Evolutionary conservation across 2,888 invertebrate species (phyloP), one percentile per base, ranked within the genome.

Genomic region (Anthoptus insignis): DNA sequence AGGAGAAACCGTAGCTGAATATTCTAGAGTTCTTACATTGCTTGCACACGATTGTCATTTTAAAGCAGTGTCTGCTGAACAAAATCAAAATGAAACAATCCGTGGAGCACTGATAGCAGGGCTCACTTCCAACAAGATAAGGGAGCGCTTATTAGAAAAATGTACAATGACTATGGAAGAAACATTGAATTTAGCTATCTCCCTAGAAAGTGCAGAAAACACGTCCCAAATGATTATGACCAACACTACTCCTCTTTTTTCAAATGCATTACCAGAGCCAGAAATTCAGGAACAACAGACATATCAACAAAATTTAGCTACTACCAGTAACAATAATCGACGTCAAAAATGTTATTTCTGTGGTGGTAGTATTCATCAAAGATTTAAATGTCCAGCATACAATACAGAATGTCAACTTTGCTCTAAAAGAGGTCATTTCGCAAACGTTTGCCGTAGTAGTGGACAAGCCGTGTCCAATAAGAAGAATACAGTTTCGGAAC

Each of bases 21-120:
- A 22, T 47, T 11, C 22, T 21, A 11, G 13, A 47, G 47, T 13
- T 22, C 22, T 54, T 2, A 39, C 37, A 16, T 9, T 54, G 29
- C 9, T 54, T 39, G 54, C 54, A 4, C 37, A 54, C n/a, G 54
- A 54, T 14, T 54, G 54, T 54, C 37, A 54, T 39, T 54, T 54
- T 19, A 54, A 54, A 16, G 22, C 39, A 7, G 54, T 54, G 1
- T 21, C 54, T 8, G 39, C 54, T 9, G 37, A 54, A 24, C 37
- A 54, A 37, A 37, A 54, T 24, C 24, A 54, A 9, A 32, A 32
- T 9, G 32, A 32, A 2, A 32, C 2, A 9, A 32, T 32, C 11
- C 32, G 32, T 11, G 32, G 32, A 32, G 32, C 32, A 2, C 11
- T 32, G 2, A 32, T 32, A 32, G 2, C 32, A 9, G 32, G 32